These are phyloP conservation scores for Morus bassanus DNA, from an alignment of 2,797 vertebrate species.

Conservation along the genomic window DNA sequence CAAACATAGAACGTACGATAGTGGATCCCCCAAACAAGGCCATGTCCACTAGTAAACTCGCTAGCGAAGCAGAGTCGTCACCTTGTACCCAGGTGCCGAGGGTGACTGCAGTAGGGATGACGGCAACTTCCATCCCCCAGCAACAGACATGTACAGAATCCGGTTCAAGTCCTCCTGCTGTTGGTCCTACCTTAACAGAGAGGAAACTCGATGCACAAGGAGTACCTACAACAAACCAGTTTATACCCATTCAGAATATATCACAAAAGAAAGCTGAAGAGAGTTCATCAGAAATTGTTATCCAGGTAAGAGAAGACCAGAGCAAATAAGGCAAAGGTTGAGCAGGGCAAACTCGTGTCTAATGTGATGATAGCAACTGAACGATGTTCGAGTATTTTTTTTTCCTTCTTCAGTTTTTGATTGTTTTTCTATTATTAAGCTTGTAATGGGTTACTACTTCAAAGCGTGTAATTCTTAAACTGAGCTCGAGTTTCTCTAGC, in stretches of 20 bases:
- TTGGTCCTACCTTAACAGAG: constrained; percentile 66
- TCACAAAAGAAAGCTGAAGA: constrained; percentile 79
- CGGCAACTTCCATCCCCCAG: constrained; percentile 70
- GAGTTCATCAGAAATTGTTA: constrained; percentile 79
- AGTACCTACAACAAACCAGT: constrained; percentile 74
- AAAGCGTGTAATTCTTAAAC: not conserved
- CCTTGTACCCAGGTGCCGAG: constrained; percentile 75
- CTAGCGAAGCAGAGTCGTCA: constrained; percentile 71
- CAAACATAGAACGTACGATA: constrained; percentile 85
- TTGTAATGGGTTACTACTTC: not conserved
- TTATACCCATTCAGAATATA: constrained; percentile 86
- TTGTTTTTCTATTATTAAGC: not conserved
- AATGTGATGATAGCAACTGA: not conserved
- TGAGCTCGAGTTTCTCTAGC: not conserved
- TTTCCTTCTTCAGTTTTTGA: not conserved
- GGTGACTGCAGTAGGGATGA: constrained; percentile 65
- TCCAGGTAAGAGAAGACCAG: constrained; percentile 75
- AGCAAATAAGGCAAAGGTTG: not conserved
- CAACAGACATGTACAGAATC: constrained; percentile 74
- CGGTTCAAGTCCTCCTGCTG: constrained; percentile 71
- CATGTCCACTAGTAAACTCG: constrained; percentile 58
- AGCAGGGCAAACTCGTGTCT: not conserved
- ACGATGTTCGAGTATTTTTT: not conserved
- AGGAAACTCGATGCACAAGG: constrained; percentile 71
- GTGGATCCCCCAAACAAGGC: constrained; percentile 85